Base-by-base conservation (phyloP, 2,113 vertebrate genomes). In the Hippocampus guttulatus region DNA sequence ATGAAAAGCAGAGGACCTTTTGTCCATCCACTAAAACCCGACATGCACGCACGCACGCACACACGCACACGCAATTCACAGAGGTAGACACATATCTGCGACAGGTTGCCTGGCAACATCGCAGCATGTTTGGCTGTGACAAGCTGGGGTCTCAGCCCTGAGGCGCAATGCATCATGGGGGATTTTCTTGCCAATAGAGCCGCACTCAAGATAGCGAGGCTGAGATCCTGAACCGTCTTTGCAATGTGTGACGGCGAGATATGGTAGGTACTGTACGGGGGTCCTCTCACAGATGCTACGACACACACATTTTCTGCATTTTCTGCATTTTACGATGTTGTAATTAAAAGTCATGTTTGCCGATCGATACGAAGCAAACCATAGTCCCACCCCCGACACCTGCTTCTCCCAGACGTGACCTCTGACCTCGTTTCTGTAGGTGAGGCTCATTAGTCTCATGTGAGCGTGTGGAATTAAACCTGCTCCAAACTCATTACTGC, bases 401-500 rank as follows among this genome's bases (percentile, higher is more conserved):
- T 20, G 3, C 68, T 76, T 80, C 75, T 81, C 74, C 78, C 61
- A 30, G 82, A 76, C 79, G 78, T 83, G 84, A 83, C 83, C 82
- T 80, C 80, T 86, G 83, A 79, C 86, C 83, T 79, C 71, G 79
- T 87, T 86, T 88, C 85, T 79, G 84, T 85, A 89, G 79, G 80
- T 88, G 84, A 81, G 80, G 71, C 85, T 91, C 89, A 89, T 90
- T 88, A 88, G 71, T 62, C 81, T 88, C 83, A 79, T 83, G 77
- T 75, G 84, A 84, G 84, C 85, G 77, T 14, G 78, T 80, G 73
- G 83, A 90, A 89, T 85, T 87, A 90, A 84, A 85, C 86, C 89
- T 82, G 84, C 86, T 89, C 88, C 84, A 64, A 91, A 91, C 82
- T 90, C 88, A 91, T 91, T 90, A 90, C 87, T 82, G 90, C 85